These are phyloP conservation scores for Sycobia sp. DNA, from an alignment of 1,140 invertebrate genomes.

Conservation along the genomic window DNA sequence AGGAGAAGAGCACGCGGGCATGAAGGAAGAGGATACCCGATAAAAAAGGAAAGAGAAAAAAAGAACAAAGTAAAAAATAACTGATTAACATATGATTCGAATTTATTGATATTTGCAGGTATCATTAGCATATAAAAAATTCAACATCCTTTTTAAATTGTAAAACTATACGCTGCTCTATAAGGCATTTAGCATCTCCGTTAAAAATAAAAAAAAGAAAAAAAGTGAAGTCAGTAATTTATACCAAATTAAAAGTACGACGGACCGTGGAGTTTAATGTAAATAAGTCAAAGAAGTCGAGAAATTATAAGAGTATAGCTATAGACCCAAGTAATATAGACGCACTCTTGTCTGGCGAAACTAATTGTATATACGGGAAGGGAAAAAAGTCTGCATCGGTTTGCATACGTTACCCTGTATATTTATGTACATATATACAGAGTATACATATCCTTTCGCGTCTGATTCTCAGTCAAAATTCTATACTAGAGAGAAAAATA, in stretches of 20 bases:
- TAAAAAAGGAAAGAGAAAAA: slow-evolving; percentile 30
- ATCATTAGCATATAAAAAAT: slow-evolving; percentile 10
- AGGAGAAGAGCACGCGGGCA: not conserved
- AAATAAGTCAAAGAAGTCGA: not conserved
- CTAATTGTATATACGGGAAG: no score
- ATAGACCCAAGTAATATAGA: no score
- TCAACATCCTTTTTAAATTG: not conserved
- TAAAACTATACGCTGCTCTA: not conserved
- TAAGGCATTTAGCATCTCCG: not conserved
- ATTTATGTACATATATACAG: no score
- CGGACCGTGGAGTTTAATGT: not conserved
- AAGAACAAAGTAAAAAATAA: slow-evolving; percentile 4
- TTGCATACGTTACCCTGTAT: no score
- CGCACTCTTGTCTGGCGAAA: no score
- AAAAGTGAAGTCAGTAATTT: no score
- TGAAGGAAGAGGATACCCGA: slow-evolving; percentile 3
- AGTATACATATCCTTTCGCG: no score
- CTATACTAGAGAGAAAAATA: no score
- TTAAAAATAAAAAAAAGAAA: no score
- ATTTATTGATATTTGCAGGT: not conserved
- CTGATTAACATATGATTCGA: slow-evolving; percentile 20
- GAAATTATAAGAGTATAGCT: no score
- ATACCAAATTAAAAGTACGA: not conserved
- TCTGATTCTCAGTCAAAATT: no score
- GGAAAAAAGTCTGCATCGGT: no score